These are phyloP conservation scores for Crypturellus tataupa DNA, from an alignment of 2,797 vertebrate genomes.

Conservation along the genomic window DNA sequence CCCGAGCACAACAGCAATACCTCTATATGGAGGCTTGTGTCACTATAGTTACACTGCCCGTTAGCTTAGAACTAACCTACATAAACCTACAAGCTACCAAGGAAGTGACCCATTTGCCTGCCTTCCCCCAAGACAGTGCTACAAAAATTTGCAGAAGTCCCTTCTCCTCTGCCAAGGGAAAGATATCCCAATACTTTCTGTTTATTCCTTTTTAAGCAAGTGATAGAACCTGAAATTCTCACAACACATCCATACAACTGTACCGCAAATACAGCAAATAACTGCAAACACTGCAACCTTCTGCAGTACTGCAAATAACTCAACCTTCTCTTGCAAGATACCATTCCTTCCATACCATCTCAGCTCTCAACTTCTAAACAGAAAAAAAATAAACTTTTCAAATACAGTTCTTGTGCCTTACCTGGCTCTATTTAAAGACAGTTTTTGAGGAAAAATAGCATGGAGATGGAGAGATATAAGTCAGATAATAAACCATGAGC, in stretches of 20 bases:
- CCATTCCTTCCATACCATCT: neutral
- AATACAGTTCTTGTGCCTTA: neutral
- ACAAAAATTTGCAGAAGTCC: neutral
- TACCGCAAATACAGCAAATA: neutral
- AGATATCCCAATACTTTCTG: neutral
- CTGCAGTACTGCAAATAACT: neutral
- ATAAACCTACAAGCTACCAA: too few relatives aligned
- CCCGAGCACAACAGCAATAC: neutral
- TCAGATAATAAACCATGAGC: constrained; percentile 47
- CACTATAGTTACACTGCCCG: neutral
- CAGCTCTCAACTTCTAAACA: neutral
- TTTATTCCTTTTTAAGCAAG: neutral
- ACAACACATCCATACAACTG: neutral
- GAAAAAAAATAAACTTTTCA: neutral
- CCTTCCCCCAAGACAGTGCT: neutral
- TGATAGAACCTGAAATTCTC: neutral
- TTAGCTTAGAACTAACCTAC: neutral
- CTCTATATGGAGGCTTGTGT: neutral
- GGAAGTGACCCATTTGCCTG: neutral
- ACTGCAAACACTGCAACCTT: too few relatives aligned
- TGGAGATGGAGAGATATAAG: constrained; percentile 8
- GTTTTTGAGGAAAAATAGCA: neutral
- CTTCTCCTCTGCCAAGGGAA: neutral
- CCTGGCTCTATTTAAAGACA: neutral
- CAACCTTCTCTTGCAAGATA: neutral